Conservation (phyloP, 2,888 invertebrate species). For the Oscheius myriophilus region DNA sequence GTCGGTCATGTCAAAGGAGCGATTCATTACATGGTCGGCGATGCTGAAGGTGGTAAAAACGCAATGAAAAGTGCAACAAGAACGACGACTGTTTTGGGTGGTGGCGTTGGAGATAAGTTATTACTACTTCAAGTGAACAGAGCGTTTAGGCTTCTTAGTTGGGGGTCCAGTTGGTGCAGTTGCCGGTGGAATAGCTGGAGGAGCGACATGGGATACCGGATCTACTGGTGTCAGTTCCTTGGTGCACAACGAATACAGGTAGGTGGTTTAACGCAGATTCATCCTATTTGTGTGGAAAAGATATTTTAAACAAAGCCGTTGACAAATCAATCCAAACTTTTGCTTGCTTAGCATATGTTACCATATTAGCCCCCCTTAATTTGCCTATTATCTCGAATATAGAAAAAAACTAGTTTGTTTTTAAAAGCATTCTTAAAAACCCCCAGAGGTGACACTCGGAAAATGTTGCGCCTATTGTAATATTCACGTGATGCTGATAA, state of each 20-base stretch:
- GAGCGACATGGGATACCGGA: not conserved
- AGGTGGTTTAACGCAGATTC: not conserved
- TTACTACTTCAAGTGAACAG: not conserved
- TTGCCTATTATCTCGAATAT: too few species aligned
- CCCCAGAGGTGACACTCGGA: too few species aligned
- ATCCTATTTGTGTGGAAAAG: too few species aligned
- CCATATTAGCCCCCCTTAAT: too few species aligned
- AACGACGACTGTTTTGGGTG: not conserved
- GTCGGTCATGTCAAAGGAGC: not conserved
- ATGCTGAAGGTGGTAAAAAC: not conserved
- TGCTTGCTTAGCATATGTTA: too few species aligned
- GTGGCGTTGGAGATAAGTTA: not conserved
- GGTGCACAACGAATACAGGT: not conserved
- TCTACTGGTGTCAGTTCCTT: not conserved
- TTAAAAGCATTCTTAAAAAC: too few species aligned
- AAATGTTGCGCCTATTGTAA: too few species aligned
- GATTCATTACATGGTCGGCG: not conserved
- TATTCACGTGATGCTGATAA: too few species aligned
- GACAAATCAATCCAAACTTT: too few species aligned
- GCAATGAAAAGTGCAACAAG: not conserved
- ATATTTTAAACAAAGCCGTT: too few species aligned
- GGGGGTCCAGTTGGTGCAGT: not conserved
- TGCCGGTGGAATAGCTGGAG: not conserved
- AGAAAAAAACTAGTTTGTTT: too few species aligned
- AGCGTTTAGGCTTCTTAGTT: not conserved